These are phyloP conservation scores for Pseudomyrmex gracilis DNA, from an alignment of 1,140 invertebrate species.

Conservation along the genomic window DNA sequence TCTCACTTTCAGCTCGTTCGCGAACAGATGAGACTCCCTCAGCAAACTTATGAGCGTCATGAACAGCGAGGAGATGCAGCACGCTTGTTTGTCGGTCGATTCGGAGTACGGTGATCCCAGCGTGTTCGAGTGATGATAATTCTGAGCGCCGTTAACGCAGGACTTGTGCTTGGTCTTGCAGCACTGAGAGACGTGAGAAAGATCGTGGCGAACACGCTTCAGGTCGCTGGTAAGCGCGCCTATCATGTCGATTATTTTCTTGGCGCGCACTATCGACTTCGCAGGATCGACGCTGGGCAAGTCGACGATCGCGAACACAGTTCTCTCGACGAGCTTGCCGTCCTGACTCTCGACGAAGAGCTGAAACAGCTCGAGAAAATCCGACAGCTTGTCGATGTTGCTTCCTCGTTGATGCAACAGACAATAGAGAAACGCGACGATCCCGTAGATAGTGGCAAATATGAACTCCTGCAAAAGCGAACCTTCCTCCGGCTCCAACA, in stretches of 20 bases:
- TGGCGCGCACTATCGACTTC: constrained; percentile 83
- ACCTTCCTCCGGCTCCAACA: constrained; percentile 78
- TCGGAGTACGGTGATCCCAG: constrained; percentile 84
- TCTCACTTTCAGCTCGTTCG: constrained; percentile 83
- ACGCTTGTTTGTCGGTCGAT: constrained; percentile 75
- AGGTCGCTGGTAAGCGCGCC: constrained; percentile 86
- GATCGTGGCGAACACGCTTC: constrained; percentile 87
- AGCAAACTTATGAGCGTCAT: constrained; percentile 86
- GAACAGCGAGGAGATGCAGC: constrained; percentile 87
- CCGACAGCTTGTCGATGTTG: constrained; percentile 85
- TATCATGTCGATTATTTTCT: constrained; percentile 87
- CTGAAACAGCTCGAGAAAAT: constrained; percentile 88
- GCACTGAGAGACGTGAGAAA: constrained; percentile 86
- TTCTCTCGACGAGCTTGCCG: constrained; percentile 87
- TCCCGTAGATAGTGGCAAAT: constrained; percentile 87
- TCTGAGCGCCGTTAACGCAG: constrained; percentile 82
- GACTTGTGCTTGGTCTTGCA: constrained; percentile 85
- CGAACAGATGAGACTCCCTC: constrained; percentile 82
- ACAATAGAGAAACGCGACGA: constrained; percentile 87
- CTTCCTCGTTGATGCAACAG: constrained; percentile 86
- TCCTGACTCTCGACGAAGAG: constrained; percentile 87
- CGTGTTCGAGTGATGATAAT: constrained; percentile 87
- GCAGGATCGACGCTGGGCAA: constrained; percentile 83
- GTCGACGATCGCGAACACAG: constrained; percentile 86
- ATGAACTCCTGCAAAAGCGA: constrained; percentile 87